These are phyloP conservation scores for Tromatobia lineatoria DNA, from an alignment of 2,888 invertebrate genomes.

Conservation along the genomic window DNA sequence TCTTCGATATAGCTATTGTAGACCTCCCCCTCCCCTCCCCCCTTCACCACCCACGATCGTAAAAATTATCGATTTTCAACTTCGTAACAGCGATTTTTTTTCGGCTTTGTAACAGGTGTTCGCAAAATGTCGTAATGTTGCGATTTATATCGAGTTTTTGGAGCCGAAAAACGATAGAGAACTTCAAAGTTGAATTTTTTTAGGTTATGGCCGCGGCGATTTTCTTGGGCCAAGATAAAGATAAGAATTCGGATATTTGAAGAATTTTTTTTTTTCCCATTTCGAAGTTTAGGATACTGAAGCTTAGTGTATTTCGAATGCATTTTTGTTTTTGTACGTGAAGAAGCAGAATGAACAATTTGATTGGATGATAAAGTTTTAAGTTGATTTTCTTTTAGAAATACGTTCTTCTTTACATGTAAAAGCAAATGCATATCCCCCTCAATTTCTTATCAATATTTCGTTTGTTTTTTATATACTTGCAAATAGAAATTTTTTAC, in stretches of 20 bases:
- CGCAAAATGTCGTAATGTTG: background rate
- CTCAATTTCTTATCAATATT: no score
- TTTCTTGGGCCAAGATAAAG: background rate
- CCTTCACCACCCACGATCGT: background rate
- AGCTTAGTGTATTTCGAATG: no score
- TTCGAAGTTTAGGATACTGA: background rate
- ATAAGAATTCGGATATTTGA: background rate
- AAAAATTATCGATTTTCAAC: background rate
- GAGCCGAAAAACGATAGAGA: no score
- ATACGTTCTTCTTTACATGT: no score
- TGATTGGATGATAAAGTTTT: no score
- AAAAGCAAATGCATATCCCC: no score
- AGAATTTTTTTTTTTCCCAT: no score
- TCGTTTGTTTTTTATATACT: no score
- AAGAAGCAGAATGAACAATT: no score
- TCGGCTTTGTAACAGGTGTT: background rate
- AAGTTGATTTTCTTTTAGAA: no score
- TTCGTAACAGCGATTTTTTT: background rate
- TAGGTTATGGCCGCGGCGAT: background rate
- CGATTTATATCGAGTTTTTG: background rate
- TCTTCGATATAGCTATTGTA: conserved; percentile 58
- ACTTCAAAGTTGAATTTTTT: background rate
- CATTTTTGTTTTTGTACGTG: no score
- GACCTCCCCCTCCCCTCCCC: background rate
- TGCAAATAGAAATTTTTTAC: no score